phyloP scores from a whole-genome alignment of 2,113 vertebrate species.

The Salminus brasiliensis region DNA sequence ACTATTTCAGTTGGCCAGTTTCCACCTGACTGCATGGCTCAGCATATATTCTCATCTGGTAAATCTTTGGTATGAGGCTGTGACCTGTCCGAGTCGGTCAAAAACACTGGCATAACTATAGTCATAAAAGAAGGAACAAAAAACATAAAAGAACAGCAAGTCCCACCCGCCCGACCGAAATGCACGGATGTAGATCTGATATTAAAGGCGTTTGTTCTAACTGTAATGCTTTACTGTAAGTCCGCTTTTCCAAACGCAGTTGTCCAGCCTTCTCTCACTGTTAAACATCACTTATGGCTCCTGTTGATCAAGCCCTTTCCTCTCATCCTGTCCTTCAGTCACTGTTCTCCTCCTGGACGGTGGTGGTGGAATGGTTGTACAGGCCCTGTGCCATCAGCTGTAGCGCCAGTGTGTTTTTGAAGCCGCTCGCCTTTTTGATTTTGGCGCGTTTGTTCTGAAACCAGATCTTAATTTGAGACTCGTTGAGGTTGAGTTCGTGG shows the following conservation, averaged over 20 bases:
- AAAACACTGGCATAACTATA: not conserved
- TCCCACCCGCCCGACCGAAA: not conserved
- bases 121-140: conserved; percentile 11
- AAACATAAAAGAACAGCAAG: not conserved
- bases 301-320: not conserved
- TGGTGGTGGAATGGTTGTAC: conserved; percentile 90
- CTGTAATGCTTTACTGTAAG: not conserved
- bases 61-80: conserved; percentile 94
- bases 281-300: conserved; percentile 57
- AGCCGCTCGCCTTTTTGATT: conserved; percentile 85
- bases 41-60: conserved; percentile 59
- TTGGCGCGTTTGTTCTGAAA: conserved; percentile 90
- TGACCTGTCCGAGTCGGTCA: conserved; percentile 22
- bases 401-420: conserved; percentile 84
- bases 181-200: not conserved
- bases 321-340: conserved; percentile 65
- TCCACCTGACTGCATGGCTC: not conserved
- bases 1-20: not conserved
- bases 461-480: conserved; percentile 90
- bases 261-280: not conserved
- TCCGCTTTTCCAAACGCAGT: not conserved
- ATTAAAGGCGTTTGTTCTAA: not conserved
- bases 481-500: conserved; percentile 84
- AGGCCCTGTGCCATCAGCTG: conserved; percentile 90
- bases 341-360: conserved; percentile 87